Evolutionary conservation across 1,140 invertebrate genomes (phyloP).

Genomic region (Belonocnema kinseyi): DNA sequence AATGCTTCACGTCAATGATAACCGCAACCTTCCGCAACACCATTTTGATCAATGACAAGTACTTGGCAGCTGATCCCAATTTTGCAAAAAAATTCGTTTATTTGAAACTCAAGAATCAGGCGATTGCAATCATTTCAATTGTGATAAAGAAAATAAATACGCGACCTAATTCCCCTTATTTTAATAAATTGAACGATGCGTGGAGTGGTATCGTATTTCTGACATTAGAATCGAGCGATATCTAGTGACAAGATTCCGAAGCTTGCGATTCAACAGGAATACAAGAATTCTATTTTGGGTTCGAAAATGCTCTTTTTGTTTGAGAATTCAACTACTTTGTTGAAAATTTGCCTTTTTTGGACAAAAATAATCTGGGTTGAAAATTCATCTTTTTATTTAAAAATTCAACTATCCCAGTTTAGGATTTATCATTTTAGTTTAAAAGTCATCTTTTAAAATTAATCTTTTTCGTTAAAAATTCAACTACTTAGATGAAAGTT

Average conservation of each 20-base stretch:
- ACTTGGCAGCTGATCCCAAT: neutral
- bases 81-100: neutral
- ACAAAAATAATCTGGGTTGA: too few relatives aligned
- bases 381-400: too few relatives aligned
- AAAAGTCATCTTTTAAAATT: too few relatives aligned
- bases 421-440: too few relatives aligned
- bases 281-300: too few relatives aligned
- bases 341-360: too few relatives aligned
- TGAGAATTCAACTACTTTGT: too few relatives aligned
- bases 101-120: conserved; percentile 1
- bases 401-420: too few relatives aligned
- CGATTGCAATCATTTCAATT: neutral
- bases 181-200: neutral
- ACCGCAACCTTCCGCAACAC: conserved; percentile 17
- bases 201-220: neutral
- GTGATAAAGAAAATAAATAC: conserved; percentile 23
- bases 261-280: too few relatives aligned
- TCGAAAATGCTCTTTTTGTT: too few relatives aligned
- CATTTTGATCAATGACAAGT: conserved; percentile 12
- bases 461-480: too few relatives aligned
- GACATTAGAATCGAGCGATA: neutral
- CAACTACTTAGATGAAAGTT: too few relatives aligned
- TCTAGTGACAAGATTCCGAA: neutral
- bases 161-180: conserved; percentile 19
- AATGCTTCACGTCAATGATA: neutral